A percentile compares a stretch with the other conserved stretches of the same genome.
phyloP scores from a whole-genome alignment of 2,797 vertebrate species.

The Antrozous pallidus region DNA sequence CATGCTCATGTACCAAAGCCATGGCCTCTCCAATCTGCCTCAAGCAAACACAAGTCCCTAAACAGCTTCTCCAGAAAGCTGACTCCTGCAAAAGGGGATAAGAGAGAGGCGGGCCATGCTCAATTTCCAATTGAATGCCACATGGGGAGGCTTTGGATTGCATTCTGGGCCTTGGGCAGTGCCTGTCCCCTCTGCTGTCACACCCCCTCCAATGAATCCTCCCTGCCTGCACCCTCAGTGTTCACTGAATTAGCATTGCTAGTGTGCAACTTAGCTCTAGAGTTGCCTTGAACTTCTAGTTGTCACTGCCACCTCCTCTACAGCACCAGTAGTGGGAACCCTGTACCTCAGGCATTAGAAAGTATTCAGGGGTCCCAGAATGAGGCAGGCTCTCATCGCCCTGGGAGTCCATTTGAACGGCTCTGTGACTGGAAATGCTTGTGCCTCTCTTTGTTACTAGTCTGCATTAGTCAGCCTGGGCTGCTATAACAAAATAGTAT shows the following conservation, averaged over 20 bases:
- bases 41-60: not conserved
- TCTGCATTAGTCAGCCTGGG: not conserved
- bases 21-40: not conserved
- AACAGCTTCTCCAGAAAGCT: not conserved
- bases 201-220: not conserved
- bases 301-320: not conserved
- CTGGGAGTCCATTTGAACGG: not conserved
- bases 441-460: not conserved
- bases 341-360: not conserved
- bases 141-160: not conserved
- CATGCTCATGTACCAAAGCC: not conserved
- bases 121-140: not conserved
- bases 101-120: not conserved
- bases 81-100: not conserved
- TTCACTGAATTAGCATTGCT: not conserved
- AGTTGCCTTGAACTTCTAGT: not conserved
- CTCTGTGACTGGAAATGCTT: not conserved
- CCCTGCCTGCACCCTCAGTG: fast-evolving
- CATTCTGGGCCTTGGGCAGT: not conserved
- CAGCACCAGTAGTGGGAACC: not conserved
- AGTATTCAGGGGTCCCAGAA: not conserved
- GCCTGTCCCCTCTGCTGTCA: not conserved
- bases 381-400: not conserved
- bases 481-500: not conserved
- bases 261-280: not conserved